These are phyloP conservation scores for Drosophila atripex DNA, from an alignment of 2,888 invertebrate genomes.

Conservation along the genomic window DNA sequence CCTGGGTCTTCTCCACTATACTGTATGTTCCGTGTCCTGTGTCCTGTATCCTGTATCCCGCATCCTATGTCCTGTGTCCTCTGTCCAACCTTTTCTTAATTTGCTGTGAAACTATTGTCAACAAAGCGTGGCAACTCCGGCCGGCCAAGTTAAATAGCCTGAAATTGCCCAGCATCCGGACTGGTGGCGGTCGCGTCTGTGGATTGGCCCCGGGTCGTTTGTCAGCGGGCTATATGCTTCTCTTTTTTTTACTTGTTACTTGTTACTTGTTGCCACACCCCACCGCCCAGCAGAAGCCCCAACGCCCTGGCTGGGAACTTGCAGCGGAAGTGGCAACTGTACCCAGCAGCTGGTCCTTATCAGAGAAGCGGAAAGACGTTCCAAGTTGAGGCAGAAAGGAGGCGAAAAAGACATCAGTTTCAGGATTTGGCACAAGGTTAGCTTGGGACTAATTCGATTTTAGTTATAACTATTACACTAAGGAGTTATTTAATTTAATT, in stretches of 20 bases:
- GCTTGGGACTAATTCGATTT: neutral
- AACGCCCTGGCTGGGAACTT: neutral
- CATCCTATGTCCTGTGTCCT: constrained; percentile 3
- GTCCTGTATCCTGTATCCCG: no score
- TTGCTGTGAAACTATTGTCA: constrained; percentile 80
- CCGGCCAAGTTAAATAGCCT: constrained; percentile 75
- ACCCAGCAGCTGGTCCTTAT: constrained; percentile 25
- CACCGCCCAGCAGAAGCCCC: neutral
- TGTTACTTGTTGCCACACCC: no score
- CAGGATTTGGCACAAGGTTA: neutral
- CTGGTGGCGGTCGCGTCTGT: constrained; percentile 34
- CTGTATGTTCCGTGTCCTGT: no score
- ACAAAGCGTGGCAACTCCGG: constrained; percentile 64
- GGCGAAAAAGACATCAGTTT: constrained; percentile 3
- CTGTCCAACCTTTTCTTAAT: constrained; percentile 77
- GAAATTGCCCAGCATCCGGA: constrained; percentile 76
- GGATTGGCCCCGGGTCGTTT: constrained; percentile 69
- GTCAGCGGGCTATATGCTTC: constrained; percentile 45
- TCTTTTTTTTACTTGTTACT: constrained; percentile 13
- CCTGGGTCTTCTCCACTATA: no score
- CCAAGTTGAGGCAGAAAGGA: neutral
- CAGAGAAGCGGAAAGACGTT: constrained; percentile 11
- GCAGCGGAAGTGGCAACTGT: constrained; percentile 27
- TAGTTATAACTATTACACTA: neutral
- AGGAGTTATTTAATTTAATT: no score